These are phyloP conservation scores for Pyrgus malvae DNA, from an alignment of 2,888 invertebrate genomes.

Conservation along the genomic window DNA sequence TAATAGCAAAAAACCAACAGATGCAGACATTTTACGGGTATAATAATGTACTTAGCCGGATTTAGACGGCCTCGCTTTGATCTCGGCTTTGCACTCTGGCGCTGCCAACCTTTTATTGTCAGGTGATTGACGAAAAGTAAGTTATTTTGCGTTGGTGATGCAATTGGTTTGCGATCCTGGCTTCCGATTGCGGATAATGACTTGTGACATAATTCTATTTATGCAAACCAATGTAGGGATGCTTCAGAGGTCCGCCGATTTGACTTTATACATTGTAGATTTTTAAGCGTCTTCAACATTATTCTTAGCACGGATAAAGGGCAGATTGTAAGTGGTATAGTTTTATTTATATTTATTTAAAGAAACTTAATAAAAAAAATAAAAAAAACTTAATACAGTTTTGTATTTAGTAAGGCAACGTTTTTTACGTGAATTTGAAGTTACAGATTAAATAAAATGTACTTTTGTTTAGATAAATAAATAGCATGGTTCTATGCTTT, in stretches of 20 bases:
- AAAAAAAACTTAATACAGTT: no score
- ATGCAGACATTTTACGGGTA: slow-evolving; percentile 80
- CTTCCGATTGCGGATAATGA: slow-evolving; percentile 42
- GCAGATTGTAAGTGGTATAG: no score
- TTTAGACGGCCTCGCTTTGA: slow-evolving; percentile 74
- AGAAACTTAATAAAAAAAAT: no score
- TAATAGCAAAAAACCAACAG: slow-evolving; percentile 80
- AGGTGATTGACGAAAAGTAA: slow-evolving; percentile 45
- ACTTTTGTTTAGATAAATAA: no score
- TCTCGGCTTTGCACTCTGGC: slow-evolving; percentile 53
- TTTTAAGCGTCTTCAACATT: no score
- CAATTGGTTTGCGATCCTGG: slow-evolving; percentile 52
- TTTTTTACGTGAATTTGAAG: no score
- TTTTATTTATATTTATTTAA: no score
- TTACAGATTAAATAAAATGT: no score
- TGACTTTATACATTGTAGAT: no score
- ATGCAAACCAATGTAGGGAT: slow-evolving; percentile 38
- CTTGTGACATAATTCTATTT: slow-evolving; percentile 52
- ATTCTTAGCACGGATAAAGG: no score
- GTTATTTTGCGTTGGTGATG: slow-evolving; percentile 42
- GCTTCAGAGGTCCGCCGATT: not conserved
- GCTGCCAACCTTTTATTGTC: slow-evolving; percentile 43
- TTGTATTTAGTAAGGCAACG: no score
- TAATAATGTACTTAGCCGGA: slow-evolving; percentile 78
- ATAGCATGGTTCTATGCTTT: no score